These are phyloP conservation scores for Larimichthys crocea DNA, from an alignment of 2,113 vertebrate species.

Conservation along the genomic window DNA sequence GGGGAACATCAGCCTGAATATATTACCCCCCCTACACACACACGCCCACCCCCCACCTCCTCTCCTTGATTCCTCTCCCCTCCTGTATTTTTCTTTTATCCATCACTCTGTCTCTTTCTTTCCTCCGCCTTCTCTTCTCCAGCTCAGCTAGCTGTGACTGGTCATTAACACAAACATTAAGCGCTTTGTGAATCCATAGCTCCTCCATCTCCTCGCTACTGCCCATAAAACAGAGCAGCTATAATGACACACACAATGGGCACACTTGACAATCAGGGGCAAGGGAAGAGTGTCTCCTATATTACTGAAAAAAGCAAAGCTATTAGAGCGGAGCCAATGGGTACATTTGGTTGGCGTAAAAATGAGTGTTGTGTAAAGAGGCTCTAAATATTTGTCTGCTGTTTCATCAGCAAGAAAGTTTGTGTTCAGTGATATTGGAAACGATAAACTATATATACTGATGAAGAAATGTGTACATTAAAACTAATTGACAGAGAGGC, in stretches of 20 bases:
- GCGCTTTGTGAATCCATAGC: conserved; percentile 69
- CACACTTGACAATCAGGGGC: conserved; percentile 68
- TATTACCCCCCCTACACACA: conserved; percentile 35
- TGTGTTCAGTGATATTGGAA: conserved; percentile 13
- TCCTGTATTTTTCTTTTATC: conserved; percentile 58
- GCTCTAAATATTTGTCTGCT: conserved; percentile 39
- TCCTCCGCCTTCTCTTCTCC: conserved; percentile 46
- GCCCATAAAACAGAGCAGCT: conserved; percentile 68
- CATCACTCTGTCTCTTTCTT: conserved; percentile 49
- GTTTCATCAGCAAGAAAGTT: conserved; percentile 48
- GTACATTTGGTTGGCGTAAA: conserved; percentile 39
- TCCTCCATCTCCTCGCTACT: conserved; percentile 62
- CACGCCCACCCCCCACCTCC: neutral
- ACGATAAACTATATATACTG: conserved; percentile 12
- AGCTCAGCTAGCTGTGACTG: conserved; percentile 65
- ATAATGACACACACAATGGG: conserved; percentile 70
- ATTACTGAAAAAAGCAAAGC: conserved; percentile 66
- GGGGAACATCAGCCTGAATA: conserved; percentile 68
- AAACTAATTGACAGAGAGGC: conserved; percentile 4
- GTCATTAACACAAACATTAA: conserved; percentile 81
- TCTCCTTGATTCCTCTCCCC: conserved; percentile 44
- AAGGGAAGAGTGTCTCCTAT: conserved; percentile 52
- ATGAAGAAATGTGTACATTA: conserved; percentile 27
- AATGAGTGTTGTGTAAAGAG: conserved; percentile 51
- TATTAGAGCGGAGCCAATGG: conserved; percentile 58